Base-by-base conservation (phyloP, 2,888 invertebrate genomes). In the Papilio elwesi region DNA sequence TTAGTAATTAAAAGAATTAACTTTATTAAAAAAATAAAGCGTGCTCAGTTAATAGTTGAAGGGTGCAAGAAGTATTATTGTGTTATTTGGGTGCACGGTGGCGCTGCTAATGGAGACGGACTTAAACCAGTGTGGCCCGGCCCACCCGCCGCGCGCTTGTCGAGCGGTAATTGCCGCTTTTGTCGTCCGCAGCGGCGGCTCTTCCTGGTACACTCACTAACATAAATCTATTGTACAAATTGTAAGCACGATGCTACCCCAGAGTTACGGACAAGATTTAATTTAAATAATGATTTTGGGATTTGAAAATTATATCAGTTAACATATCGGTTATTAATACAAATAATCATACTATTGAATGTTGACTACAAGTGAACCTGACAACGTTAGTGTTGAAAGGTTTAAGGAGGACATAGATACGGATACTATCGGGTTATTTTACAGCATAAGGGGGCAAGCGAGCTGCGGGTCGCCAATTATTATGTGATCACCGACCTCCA, bases 101-200 rank as follows among this genome's bases (percentile, higher is more conserved):
- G 77, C 80, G 78, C 79, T 78, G 79, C 82, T 90, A 90, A 89
- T 90, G 88, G 89, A 86, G 83, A 83, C 83, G 84, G 85, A 85
- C 85, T 86, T 85, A 86, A 86, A 71, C 26, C 65, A 38, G 38
- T 87, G 87, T 85, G n/a, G n/a, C n/a, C n/a, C n/a, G n/a, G 83
- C 85, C 81, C 84, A 84, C 84, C 81, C 84, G 84, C 83, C 12
- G 67, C 80, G 79, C 83, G 86, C 87, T 88, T 89, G 89, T 89
- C 90, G 88, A 85, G 85, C 90, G 90, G 89, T 91, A 90, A 90
- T 91, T 91, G 89, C 88, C 87, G 87, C 90, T 90, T 90, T 90
- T 89, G 91, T 90, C 89, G 87, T 86, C 81, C 83, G 82, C 87
- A 87, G 86, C 86, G 85, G 86, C 86, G 85, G 86, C 82, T 82